Evolutionary conservation across 2,888 invertebrate species (phyloP), one percentile per base, ranked within the genome.

Genomic region (Apamea monoglypha): DNA sequence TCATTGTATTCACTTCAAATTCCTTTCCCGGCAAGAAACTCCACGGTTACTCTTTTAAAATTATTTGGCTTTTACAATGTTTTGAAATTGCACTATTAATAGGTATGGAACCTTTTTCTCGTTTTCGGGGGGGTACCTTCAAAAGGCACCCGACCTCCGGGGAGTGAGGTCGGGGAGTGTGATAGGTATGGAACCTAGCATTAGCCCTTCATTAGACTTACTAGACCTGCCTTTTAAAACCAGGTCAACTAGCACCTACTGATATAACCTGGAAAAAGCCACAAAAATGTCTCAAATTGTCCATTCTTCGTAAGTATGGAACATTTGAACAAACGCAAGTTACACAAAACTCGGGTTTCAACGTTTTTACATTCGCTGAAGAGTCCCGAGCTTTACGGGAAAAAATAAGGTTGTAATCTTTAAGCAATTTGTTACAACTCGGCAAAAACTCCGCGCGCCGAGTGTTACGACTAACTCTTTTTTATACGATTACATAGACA

Each of bases 381-480:
- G 82, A 47, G 81, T 59, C 64, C 71, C 83, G 79, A 89, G 89
- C 69, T 68, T 32, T 29, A 56, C 64, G 68, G 78, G 74, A 81
- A 89, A 87, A 89, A 88, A 90, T 82, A 80, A 76, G 82, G 82
- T 77, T 76, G 88, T 91, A 92, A 92, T 92, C 92, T 91, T 92
- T 91, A 87, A 88, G 92, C 90, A 91, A 92, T 92, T 92, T 92
- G 91, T 92, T 90, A 90, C 83, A 77, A 84, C 76, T 78, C 78
- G 66, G 82, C 83, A 84, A 90, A 90, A 91, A 91, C 82, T 88
- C 88, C 74, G 75, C 82, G 82, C 77, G 70, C 80, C 72, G 78
- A 89, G 70, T 81, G 85, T 78, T 71, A 71, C 44, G 83, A 76
- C 79, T 67, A 85, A 83, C 81, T 84, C 85, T 79, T 76, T 75